These are phyloP conservation scores for Ploceus nigricollis DNA, from an alignment of 2,113 vertebrate species.

Conservation along the genomic window DNA sequence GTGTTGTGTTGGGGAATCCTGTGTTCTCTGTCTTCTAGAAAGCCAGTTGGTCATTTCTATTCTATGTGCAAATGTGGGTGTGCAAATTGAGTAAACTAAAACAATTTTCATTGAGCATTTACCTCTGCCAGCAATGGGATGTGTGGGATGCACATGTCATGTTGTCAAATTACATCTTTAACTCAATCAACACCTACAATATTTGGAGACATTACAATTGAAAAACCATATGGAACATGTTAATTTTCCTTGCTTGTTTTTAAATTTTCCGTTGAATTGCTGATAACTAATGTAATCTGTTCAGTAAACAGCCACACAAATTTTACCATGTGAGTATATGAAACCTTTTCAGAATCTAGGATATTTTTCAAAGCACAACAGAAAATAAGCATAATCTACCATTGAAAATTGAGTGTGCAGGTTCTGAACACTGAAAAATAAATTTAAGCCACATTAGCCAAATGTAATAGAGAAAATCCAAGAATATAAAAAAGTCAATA, in stretches of 20 bases:
- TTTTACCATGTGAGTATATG: background rate
- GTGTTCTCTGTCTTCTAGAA: background rate
- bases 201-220: background rate
- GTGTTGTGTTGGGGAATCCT: background rate
- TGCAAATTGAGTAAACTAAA: background rate
- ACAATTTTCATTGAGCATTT: background rate
- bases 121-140: background rate
- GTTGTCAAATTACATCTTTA: background rate
- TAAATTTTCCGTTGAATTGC: background rate
- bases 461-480: background rate
- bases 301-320: background rate
- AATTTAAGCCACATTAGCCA: background rate
- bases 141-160: background rate
- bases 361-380: background rate
- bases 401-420: background rate
- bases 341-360: background rate
- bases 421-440: background rate
- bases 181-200: background rate
- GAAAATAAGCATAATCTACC: background rate
- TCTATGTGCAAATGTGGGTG: background rate
- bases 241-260: background rate
- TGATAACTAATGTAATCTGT: background rate
- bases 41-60: background rate
- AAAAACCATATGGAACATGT: background rate
- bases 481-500: background rate